Evolutionary conservation across 2,888 invertebrate genomes (phyloP), one percentile per base, ranked within the genome.

Genomic region (Empis livida): DNA sequence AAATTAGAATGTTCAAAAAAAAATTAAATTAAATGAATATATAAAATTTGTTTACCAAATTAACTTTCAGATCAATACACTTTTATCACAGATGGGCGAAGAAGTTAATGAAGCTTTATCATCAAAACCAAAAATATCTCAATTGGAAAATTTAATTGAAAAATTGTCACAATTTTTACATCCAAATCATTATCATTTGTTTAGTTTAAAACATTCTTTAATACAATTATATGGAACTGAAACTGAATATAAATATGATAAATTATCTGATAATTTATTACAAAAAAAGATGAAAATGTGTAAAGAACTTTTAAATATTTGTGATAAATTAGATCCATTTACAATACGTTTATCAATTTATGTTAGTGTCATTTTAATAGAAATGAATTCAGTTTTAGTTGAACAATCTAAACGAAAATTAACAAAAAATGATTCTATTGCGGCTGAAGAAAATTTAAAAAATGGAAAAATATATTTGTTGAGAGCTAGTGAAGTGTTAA

Each of bases 161-260:
- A 82, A 85, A 55, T 67, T 89, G 45, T 76, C 80, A 2, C 79
- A 78, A 51, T 82, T 90, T 56, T 70, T 91, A 47, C 90, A 91
- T 68, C 82, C 84, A 0, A 81, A 87, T 61, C 91, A 91, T 67
- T 91, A 87, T 62, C 86, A 88, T 56, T 73, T 85, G 54, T 87
- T 86, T 58, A 79, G 84, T 0, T 75, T 89, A 10, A 84, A 85
- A 57, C 91, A 91, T 66, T 84, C 87, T 1, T 68, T 91, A 30
- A 73, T 90, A 45, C 91, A 91, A 61, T 63, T 90, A 44, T 84
- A 84, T 61, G 86, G 87, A 9, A 76, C 82, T 53, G 80, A 83
- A 51, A 69, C 73, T 39, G 81, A 77, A 20, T 78, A 78, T 53
- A 64, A 71, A 45, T 64, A 73, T 23, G 61, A 67, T 42, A 68